phyloP scores from a whole-genome alignment of 1,140 invertebrate species.

The Calephelis nemesis region DNA sequence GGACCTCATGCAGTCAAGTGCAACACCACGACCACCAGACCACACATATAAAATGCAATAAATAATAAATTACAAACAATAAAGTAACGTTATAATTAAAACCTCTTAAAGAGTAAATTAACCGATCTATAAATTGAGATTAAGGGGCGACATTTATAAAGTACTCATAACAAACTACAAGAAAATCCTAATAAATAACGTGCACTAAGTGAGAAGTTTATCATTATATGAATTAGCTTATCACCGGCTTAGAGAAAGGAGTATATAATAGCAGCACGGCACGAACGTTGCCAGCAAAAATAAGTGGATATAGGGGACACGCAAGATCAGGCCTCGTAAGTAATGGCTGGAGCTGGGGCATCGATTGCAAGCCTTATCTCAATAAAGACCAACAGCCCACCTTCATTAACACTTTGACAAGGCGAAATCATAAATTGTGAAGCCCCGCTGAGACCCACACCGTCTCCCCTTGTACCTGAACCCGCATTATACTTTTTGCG shows the following conservation, averaged over 20 bases:
- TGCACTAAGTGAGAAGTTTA: conserved; percentile 23
- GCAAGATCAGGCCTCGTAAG: conserved; percentile 63
- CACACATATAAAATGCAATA: too few relatives aligned
- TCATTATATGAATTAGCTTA: conserved; percentile 56
- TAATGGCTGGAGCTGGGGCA: conserved; percentile 60
- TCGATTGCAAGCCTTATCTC: conserved; percentile 75
- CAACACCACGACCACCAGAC: too few relatives aligned
- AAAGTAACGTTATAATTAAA: too few relatives aligned
- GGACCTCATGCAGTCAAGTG: too few relatives aligned
- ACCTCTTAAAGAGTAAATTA: too few relatives aligned
- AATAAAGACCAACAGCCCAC: conserved; percentile 76
- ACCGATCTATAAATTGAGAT: too few relatives aligned
- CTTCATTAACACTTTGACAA: conserved; percentile 77
- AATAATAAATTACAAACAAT: too few relatives aligned
- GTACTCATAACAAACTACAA: neutral
- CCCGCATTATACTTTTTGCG: conserved; percentile 72
- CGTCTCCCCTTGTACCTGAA: conserved; percentile 56
- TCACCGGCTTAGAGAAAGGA: conserved; percentile 41
- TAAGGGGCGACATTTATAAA: too few relatives aligned
- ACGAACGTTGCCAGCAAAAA: conserved; percentile 59
- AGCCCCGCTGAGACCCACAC: conserved; percentile 64
- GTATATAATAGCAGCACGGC: conserved; percentile 66
- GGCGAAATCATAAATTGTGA: conserved; percentile 75
- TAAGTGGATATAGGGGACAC: conserved; percentile 60
- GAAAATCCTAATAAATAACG: conserved; percentile 36